phyloP scores from a whole-genome alignment of 2,113 vertebrate genomes.

The Scomber scombrus region DNA sequence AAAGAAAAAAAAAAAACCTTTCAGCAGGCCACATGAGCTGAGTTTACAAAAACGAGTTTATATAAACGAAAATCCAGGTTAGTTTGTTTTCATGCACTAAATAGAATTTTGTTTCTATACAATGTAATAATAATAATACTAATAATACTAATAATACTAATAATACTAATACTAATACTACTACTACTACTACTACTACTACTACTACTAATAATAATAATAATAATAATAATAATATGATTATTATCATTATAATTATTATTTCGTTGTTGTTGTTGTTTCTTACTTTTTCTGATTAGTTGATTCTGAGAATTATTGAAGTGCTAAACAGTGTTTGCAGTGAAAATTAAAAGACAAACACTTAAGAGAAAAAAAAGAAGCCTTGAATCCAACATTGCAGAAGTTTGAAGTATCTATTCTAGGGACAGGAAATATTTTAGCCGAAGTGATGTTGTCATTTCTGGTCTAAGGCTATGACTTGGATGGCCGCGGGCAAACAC shows the following conservation, averaged over 20 bases:
- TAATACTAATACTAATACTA: background rate
- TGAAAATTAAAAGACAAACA: background rate
- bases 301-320: background rate
- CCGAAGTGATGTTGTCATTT: conserved; percentile 71
- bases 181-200: background rate
- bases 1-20: background rate
- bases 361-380: background rate
- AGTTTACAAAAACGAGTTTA: background rate
- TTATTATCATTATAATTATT: conserved; percentile 13
- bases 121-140: too few species aligned
- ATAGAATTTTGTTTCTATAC: too few species aligned
- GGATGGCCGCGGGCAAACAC: conserved; percentile 73
- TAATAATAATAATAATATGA: too few species aligned
- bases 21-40: background rate
- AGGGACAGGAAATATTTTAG: conserved; percentile 58
- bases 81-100: background rate
- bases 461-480: conserved; percentile 71
- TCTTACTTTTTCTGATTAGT: conserved; percentile 11
- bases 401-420: conserved; percentile 30
- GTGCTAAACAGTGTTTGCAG: background rate
- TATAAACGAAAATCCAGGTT: background rate
- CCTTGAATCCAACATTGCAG: conserved; percentile 9
- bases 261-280: conserved; percentile 23
- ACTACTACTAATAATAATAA: background rate
- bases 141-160: too few species aligned